A percentile compares a stretch with the other conserved stretches of the same genome.
Evolutionary conservation across 2,888 invertebrate species (phyloP).

Genomic region (Dolichopus griseipennis): DNA sequence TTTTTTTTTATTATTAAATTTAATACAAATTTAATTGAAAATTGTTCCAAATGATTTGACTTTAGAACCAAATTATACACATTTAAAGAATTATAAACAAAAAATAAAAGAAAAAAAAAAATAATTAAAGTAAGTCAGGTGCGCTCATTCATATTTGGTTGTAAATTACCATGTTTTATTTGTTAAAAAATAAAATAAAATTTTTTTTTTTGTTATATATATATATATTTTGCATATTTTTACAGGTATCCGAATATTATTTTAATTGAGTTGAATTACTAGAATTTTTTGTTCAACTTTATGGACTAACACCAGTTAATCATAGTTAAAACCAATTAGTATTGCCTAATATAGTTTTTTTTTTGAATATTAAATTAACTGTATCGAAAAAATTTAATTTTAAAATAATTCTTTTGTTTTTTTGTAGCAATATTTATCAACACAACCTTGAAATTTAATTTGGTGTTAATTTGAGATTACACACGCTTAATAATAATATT

Average conservation of each 20-base stretch:
- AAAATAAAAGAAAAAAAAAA: no score
- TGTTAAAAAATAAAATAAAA: background rate
- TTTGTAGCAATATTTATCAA: background rate
- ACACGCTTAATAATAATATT: no score
- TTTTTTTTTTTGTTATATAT: background rate
- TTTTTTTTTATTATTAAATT: background rate
- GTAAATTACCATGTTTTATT: background rate
- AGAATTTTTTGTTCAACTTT: no score
- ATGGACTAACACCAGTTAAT: no score
- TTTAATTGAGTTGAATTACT: no score
- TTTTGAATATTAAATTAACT: constrained; percentile 4
- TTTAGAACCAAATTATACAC: background rate
- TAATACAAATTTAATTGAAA: background rate
- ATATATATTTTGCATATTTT: background rate
- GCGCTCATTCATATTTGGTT: background rate
- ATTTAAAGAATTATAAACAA: background rate
- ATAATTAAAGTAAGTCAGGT: background rate
- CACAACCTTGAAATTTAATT: background rate
- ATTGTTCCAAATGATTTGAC: constrained; percentile 4
- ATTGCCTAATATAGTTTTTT: background rate
- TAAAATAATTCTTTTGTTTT: background rate
- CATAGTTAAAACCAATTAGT: background rate
- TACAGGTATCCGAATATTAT: no score
- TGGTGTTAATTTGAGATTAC: no score
- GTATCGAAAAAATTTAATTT: background rate